phyloP scores from a whole-genome alignment of 2,113 vertebrate species.

The Lepisosteus oculatus region DNA sequence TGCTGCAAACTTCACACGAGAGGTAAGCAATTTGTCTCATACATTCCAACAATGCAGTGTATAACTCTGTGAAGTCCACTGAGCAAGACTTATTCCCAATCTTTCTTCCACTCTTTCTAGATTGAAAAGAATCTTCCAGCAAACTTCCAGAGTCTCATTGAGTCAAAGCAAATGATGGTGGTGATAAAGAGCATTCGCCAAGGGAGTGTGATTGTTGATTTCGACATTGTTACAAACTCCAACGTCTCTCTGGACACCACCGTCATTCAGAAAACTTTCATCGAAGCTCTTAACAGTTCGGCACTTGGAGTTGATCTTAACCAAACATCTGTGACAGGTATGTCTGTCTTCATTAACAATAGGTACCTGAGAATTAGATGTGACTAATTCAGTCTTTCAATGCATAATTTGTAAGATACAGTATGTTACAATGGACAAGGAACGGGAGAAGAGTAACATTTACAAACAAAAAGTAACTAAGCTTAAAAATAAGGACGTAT shows the following conservation, averaged over 20 bases:
- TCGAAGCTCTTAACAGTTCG: slow-evolving; percentile 10
- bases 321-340: slow-evolving; percentile 4
- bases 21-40: slow-evolving; percentile 3
- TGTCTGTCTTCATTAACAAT: not conserved
- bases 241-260: not conserved
- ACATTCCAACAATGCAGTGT: not conserved
- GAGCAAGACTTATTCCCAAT: not conserved
- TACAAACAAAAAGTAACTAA: no score
- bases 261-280: not conserved
- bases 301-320: slow-evolving; percentile 14
- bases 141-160: slow-evolving; percentile 1
- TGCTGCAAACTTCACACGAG: slow-evolving; percentile 10
- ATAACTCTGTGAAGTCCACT: not conserved
- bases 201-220: slow-evolving; percentile 21
- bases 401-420: not conserved
- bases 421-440: not conserved
- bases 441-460: no score
- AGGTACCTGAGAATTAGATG: no score
- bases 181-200: slow-evolving; percentile 6
- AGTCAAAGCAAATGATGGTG: not conserved
- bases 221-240: slow-evolving; percentile 8
- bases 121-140: slow-evolving; percentile 11
- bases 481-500: no score
- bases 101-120: not conserved
- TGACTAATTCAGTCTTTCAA: not conserved